A percentile compares a stretch with the other conserved stretches of the same genome.
Evolutionary conservation across 2,797 vertebrate genomes (phyloP).

Genomic region (Esox masquinongy): DNA sequence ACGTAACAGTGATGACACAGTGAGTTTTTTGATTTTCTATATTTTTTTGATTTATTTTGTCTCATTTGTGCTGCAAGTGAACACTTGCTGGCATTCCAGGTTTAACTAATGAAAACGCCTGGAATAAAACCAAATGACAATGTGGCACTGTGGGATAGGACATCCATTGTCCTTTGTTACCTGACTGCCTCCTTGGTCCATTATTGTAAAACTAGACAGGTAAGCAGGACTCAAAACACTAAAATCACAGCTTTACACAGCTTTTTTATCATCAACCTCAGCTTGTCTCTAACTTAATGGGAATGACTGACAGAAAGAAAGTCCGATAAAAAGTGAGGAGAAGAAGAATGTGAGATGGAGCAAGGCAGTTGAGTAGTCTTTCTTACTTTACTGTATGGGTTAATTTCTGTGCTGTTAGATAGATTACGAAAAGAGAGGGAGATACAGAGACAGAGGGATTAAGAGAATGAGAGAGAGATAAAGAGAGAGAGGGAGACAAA

Average conservation of each 20-base stretch:
- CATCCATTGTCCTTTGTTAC: not conserved
- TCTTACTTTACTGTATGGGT: constrained; percentile 73
- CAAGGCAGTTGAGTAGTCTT: constrained; percentile 66
- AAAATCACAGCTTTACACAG: constrained; percentile 33
- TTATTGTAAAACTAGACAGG: constrained; percentile 24
- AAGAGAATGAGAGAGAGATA: too few species aligned
- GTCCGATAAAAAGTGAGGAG: constrained; percentile 35
- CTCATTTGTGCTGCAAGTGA: too few species aligned
- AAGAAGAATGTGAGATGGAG: constrained; percentile 64
- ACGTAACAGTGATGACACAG: too few species aligned
- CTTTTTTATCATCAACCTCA: constrained; percentile 44
- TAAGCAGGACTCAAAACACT: constrained; percentile 9
- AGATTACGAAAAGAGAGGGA: constrained; percentile 65
- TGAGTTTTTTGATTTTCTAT: too few species aligned
- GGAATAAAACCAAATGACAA: not conserved
- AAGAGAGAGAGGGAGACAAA: too few species aligned
- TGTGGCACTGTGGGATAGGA: not conserved
- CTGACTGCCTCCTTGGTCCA: not conserved
- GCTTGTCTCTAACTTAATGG: constrained; percentile 39
- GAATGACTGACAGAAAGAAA: constrained; percentile 42
- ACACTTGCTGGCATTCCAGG: too few species aligned
- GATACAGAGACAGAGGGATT: not conserved
- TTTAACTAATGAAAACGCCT: too few species aligned
- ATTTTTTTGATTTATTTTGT: too few species aligned
- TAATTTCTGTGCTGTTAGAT: constrained; percentile 76